Evolutionary conservation across 1,140 invertebrate species (phyloP), one percentile per base, ranked within the genome.

Genomic region (Hycleus phaleratus): DNA sequence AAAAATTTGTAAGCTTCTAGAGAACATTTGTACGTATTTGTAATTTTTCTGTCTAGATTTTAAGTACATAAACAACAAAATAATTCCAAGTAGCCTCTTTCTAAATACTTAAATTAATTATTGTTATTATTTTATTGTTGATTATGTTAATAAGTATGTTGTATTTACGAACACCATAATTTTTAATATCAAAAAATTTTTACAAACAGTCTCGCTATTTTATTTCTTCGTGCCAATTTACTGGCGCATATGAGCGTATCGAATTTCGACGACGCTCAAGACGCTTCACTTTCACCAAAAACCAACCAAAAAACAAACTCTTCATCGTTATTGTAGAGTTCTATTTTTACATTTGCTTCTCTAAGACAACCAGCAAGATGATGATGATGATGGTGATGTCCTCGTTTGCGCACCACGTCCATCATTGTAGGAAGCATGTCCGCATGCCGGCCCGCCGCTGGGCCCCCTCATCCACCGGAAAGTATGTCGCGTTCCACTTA

Each of bases 121-220:
- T 69, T 73, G 70, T 71, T 71, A 71, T 71, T 69, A 71, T 67
- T 71, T 70, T 71, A 66, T 71, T 71, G 70, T 71, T 73, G 68
- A 71, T 72, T 71, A 70, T 71, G 64, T 71, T 72, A 65, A 69
- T 67, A 67, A 68, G 62, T 62, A 63, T 69, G 66, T 69, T 70
- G 69, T 73, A 71, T 68, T 32, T 65, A 73, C 71, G 70, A 68
- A 72, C 66, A 68, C 64, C 69, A 63, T 59, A 70, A 71, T 72
- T 70, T 72, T 71, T 64, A 68, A 67, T 65, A 64, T 40, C 56
- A 65, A 58, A 55, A 18, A 60, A 56, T 51, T 49, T 47, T 65
- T 58, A 32, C 32, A 32, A 32, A 32, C 32, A 32, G 7, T 32
- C 32, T 32, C 32, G 32, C 32, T 32, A 32, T 32, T 32, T 32